Evolutionary conservation across 2,113 vertebrate genomes (phyloP), one percentile per base, ranked within the genome.

Genomic region (Perognathus longimembris): DNA sequence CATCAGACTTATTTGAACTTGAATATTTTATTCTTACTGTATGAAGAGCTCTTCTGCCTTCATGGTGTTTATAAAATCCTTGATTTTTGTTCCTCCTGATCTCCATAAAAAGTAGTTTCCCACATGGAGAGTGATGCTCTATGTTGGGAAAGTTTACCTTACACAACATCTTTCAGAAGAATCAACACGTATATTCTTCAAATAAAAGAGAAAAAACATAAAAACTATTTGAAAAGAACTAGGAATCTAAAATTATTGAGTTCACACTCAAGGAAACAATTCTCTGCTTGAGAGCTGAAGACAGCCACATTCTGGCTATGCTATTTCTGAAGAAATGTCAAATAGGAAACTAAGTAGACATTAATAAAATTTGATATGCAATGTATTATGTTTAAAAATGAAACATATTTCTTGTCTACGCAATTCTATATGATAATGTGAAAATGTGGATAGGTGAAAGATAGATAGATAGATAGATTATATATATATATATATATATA

Each of bases 1-100:
- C 63, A 63, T 22, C n/a, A 6, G 81, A 14, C 69, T 92, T 69
- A 77, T 76, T 80, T 91, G 88, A 66, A 86, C 85, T 86, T 86
- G 28, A 89, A 11, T 67, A 45, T 76, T 92, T 94, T 42, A 63
- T 92, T 88, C 30, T 64, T 67, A n/a, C 69, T 75, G 1, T 67
- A 32, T 3, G 22, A 82, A 87, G 40, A 61, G 75, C 59, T 71
- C 69, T 66, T 89, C n/a, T 79, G 70, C 32, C 32, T 92, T 66
- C 26, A 32, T 70, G 26, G 70, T 90, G 64, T 77, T 91, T 78
- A 74, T 78, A 66, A 79, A 92, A 89, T 63, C 34, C n/a, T 50
- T 59, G 45, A 12, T 42, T 79, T 93, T 85, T 90, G 11, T 89
- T 87, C 78, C 34, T 78, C 30, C 86, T 38, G 45, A 12, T 38